Percentiles rank a stretch among this genome's conserved stretches.
phyloP scores from a whole-genome alignment of 2,113 vertebrate species.

The Dipodomys merriami region DNA sequence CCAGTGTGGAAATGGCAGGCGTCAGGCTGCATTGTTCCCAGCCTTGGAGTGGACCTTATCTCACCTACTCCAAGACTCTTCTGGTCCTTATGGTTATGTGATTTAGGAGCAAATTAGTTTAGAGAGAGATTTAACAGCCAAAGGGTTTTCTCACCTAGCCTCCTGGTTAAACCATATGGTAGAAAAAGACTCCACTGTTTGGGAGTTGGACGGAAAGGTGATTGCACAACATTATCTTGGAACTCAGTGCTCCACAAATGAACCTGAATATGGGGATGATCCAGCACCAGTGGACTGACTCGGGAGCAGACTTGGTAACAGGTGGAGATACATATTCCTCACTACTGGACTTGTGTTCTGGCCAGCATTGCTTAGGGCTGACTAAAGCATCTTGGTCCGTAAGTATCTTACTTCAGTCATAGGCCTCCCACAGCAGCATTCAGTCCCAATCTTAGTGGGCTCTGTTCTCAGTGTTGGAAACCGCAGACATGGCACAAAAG shows the following conservation, averaged over 20 bases:
- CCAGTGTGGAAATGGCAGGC: background rate
- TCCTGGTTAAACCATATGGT: no score
- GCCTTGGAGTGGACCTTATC: background rate
- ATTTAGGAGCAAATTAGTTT: background rate
- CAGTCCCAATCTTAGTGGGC: background rate
- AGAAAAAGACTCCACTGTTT: background rate
- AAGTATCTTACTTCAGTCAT: background rate
- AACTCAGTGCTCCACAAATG: background rate
- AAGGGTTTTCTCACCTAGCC: no score
- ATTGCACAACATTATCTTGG: no score
- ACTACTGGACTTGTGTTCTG: background rate
- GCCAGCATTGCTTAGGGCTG: background rate
- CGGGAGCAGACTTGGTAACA: background rate
- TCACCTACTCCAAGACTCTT: background rate
- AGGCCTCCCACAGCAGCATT: background rate
- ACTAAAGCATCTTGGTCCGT: background rate
- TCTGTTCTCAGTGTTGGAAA: background rate
- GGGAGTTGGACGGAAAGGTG: no score
- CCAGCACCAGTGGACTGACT: background rate
- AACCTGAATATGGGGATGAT: background rate
- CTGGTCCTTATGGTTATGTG: background rate
- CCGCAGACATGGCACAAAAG: no score
- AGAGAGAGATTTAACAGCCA: background rate
- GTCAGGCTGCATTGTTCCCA: background rate
- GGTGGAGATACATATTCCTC: background rate